These are phyloP conservation scores for Chromobotia macracanthus DNA, from an alignment of 2,797 vertebrate genomes.

Conservation along the genomic window DNA sequence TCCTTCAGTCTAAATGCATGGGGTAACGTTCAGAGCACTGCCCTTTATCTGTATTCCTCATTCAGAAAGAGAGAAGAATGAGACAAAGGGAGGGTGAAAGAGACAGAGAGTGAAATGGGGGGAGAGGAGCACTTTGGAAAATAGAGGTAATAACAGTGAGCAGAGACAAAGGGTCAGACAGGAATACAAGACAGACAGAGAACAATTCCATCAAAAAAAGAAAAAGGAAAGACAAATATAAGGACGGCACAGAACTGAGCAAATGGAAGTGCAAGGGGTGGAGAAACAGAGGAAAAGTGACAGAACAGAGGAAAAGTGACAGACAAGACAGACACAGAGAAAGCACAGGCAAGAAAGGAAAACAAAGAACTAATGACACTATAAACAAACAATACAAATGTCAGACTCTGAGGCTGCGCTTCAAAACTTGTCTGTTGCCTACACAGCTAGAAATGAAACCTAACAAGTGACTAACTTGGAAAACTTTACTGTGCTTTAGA, in stretches of 20 bases:
- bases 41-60: not conserved
- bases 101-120: not conserved
- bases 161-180: slow-evolving; percentile 26
- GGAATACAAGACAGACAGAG: slow-evolving; percentile 8
- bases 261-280: not conserved
- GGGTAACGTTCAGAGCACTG: slow-evolving; percentile 40
- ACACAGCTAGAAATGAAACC: no score
- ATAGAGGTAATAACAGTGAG: slow-evolving; percentile 19
- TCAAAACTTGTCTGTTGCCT: not conserved
- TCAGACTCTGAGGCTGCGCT: slow-evolving; percentile 33
- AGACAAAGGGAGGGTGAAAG: not conserved
- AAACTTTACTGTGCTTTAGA: no score
- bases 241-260: slow-evolving; percentile 5
- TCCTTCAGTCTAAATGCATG: slow-evolving; percentile 42
- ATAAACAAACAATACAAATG: slow-evolving; percentile 46
- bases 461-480: no score
- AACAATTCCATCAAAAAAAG: not conserved
- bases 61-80: not conserved
- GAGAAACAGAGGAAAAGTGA: slow-evolving; percentile 1
- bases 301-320: not conserved
- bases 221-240: not conserved
- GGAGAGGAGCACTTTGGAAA: slow-evolving; percentile 11
- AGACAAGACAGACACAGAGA: not conserved
- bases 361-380: not conserved
- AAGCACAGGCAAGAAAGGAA: not conserved